Evolutionary conservation across 1,140 invertebrate genomes (phyloP), one percentile per base, ranked within the genome.

Genomic region (Diachasma alloeum): DNA sequence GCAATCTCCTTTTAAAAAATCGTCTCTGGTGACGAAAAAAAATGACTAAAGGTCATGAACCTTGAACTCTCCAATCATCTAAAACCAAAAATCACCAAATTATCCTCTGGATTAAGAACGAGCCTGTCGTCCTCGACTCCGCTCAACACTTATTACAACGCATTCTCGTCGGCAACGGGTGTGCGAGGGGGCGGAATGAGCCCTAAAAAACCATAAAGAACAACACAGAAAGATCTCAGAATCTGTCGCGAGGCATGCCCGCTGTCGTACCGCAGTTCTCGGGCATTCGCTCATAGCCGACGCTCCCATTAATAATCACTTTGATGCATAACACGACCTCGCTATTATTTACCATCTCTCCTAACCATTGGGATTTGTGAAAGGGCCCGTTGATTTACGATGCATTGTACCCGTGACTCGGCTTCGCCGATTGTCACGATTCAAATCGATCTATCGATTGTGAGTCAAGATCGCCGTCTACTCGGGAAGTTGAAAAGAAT

Each of bases 291-390:
- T 87, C 87, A 87, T 72, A 80, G 69, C 76, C 73, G 83, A 84
- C 81, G 82, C 80, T 79, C 78, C 80, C 84, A 88, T 88, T 87
- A 86, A 87, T 88, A 85, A 86, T 84, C 81, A 84, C 84, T 87
- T 86, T 87, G 85, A 87, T 86, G 82, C 84, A 84, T 83, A 83
- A 85, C 84, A 76, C 80, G 67, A 78, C 76, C 76, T 76, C 76
- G 80, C 80, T 83, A 83, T 84, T 84, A 83, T 86, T 86, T 72
- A 79, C 73, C 44, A 19, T 63, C 59, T 63, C 59, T 11, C 9
- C 19, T 63, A 63, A 9, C 59, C 59, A 63, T 63, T 26, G 59
- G 15, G 24, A 63, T 26, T 63, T 22, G 59, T 26, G 59, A 63
- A 63, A 63, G 59, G 59, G 42, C 72, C 77, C 78, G 11, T 26